Evolutionary conservation across 2,113 vertebrate species (phyloP), one percentile per base, ranked within the genome.

Genomic region (Esox niger): DNA sequence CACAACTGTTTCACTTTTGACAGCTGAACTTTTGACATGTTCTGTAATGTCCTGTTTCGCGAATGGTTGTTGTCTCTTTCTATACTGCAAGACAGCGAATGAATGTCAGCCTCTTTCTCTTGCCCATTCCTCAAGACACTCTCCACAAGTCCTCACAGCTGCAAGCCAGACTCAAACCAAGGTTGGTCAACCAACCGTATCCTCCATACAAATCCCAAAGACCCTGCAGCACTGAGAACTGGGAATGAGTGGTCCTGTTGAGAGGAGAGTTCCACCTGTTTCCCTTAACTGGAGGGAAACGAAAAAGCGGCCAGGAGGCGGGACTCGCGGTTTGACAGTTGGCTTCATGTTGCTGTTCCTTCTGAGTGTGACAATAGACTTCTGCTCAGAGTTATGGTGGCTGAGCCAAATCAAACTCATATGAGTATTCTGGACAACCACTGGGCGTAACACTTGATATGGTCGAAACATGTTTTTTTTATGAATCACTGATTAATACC

Each of bases 81-180:
- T 49, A 5, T 32, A 58, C 69, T 69, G 56, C 38, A 33, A 61
- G 3, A 66, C 54, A 26, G 4, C 25, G 21, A 9, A 23, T 10
- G 10, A 11, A 2, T 13, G 21, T 67, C 78, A 78, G 55, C 11
- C 66, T 13, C 29, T 70, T 0, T 11, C 43, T 66, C 2, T 17
- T 20, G 54, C 31, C 49, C 33, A 0, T 21, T 73, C 71, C 57
- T 21, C 4, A 54, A 26, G 7, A 23, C 58, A 7, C 31, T 26
- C 7, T 38, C 47, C 30, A 31, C 30, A 31, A 55, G 52, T 75
- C 70, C 75, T 75, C 69, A 59, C 72, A 83, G 70, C 79, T 74
- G 72, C 56, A 32, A 25, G 29, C 56, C 70, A 63, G 68, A 77
- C 73, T 21, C 10, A 43, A 43, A 10, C 17, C 38, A 4, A 15